Base-by-base conservation (phyloP, 23 tunicate genomes). In the Corella eumyota region DNA sequence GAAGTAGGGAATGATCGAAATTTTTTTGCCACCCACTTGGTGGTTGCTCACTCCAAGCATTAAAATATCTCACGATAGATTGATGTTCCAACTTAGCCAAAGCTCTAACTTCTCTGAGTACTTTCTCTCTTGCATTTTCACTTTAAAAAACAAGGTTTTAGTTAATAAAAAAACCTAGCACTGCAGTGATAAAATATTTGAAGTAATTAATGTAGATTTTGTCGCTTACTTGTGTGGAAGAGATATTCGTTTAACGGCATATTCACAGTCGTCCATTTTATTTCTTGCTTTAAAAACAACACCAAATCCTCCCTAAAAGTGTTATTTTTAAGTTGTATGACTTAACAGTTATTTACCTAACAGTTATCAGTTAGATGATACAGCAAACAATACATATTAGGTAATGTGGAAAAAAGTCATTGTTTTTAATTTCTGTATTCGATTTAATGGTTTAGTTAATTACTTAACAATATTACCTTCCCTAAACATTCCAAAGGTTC, bases 11-110 rank as follows among this genome's bases (percentile, higher is more conserved):
- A 21, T 66, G 68, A 76, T 76, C 83, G 59, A 67, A 67, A 34
- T 58, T 30, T 40, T 79, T 46, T 60, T 88, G 96, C 96, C 96
- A 88, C 2, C 74, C 81, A n/a, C 29, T 58, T 3, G 96, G 96
- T n/a, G 96, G 96, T 30, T 75, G 64, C 49, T 88, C 96, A 73
- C 54, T 73, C 96, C 96, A 88, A 6, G 96, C 66, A 44, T 88
- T 78, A 52, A 71, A 88, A 67, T 78, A 88, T 55, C 96, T 55
- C 1, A 88, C 88, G 23, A 88, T 88, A 35, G 81, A 61, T 5
- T 69, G 74, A 73, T 88, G 96, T 9, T 88, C 85, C 27, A 88
- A 68, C 60, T 78, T 67, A 6, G 96, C 96, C 24, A 88, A 50
- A 29, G 81, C 96, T 20, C 85, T 45, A 0, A 88, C 88, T 68